A percentile compares a stretch with the other conserved stretches of the same genome.
These are phyloP conservation scores for Fukomys damarensis DNA, from an alignment of 2,113 vertebrate species.

Conservation along the genomic window DNA sequence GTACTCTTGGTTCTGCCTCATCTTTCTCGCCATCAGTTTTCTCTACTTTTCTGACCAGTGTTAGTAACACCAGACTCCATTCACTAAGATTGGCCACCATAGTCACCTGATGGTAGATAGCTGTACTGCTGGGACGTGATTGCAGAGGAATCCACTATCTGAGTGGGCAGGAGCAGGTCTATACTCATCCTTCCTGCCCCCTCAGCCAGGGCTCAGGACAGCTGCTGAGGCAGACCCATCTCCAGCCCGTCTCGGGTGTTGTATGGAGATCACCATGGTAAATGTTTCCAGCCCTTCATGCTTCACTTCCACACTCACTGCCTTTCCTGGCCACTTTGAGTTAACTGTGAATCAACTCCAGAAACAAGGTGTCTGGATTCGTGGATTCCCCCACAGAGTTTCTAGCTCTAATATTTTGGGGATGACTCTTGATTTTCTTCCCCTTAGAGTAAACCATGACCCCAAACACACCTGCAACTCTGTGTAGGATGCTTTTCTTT, in stretches of 20 bases:
- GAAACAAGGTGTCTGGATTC: slow-evolving; percentile 1
- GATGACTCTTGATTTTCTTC: slow-evolving; percentile 76
- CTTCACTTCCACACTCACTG: neutral
- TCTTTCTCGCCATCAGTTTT: neutral
- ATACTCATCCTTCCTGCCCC: neutral
- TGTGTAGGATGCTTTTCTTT: slow-evolving; percentile 40
- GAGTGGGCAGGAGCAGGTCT: neutral
- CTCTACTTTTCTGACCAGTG: neutral
- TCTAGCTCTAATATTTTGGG: slow-evolving; percentile 61
- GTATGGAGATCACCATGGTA: neutral
- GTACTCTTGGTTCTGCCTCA: neutral
- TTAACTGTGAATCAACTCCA: neutral
- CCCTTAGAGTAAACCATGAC: slow-evolving; percentile 69
- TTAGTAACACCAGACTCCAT: slow-evolving; percentile 2
- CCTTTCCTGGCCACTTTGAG: slow-evolving; percentile 23
- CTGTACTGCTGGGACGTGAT: neutral
- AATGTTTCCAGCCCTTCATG: neutral
- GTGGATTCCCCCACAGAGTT: slow-evolving; percentile 46
- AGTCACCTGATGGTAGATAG: neutral
- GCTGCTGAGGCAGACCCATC: neutral
- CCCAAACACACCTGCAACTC: slow-evolving; percentile 77
- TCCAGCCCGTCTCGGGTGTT: neutral
- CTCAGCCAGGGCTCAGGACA: neutral
- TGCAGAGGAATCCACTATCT: neutral
- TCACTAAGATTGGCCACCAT: neutral